Percentiles rank a stretch among this genome's conserved stretches.
These are phyloP conservation scores for Chlamydotis undulata DNA, from an alignment of 2,113 vertebrate genomes.

Conservation along the genomic window DNA sequence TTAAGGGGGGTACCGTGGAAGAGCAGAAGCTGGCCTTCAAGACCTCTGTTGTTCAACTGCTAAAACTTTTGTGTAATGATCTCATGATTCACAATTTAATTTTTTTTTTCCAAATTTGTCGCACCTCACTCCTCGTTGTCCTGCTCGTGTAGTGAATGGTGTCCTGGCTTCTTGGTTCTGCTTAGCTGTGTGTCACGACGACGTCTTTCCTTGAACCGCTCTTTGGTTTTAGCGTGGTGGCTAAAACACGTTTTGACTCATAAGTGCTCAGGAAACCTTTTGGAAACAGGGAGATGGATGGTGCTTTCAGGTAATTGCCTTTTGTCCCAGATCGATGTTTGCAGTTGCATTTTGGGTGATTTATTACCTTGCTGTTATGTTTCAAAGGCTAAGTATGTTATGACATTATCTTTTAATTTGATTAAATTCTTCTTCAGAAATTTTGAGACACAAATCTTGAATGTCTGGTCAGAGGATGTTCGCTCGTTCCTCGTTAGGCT, in stretches of 20 bases:
- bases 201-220: neutral
- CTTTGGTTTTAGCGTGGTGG: neutral
- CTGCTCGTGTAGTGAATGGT: too few relatives aligned
- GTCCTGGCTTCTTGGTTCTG: neutral
- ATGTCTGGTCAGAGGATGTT: neutral
- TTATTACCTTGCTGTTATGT: neutral
- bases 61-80: neutral
- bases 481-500: neutral
- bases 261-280: neutral
- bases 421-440: conserved; percentile 31
- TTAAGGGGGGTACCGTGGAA: rapidly evolving
- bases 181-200: rapidly evolving
- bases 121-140: neutral
- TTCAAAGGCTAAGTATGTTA: conserved; percentile 21
- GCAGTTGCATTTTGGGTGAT: neutral
- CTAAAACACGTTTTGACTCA: neutral
- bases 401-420: conserved; percentile 35
- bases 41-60: neutral
- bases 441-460: conserved; percentile 10
- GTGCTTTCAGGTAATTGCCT: conserved; percentile 15
- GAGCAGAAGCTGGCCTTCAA: neutral
- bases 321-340: neutral
- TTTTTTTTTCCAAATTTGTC: neutral
- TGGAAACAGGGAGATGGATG: neutral
- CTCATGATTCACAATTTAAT: neutral